These are phyloP conservation scores for Zalophus californianus DNA, from an alignment of 2,797 vertebrate species.

Conservation along the genomic window DNA sequence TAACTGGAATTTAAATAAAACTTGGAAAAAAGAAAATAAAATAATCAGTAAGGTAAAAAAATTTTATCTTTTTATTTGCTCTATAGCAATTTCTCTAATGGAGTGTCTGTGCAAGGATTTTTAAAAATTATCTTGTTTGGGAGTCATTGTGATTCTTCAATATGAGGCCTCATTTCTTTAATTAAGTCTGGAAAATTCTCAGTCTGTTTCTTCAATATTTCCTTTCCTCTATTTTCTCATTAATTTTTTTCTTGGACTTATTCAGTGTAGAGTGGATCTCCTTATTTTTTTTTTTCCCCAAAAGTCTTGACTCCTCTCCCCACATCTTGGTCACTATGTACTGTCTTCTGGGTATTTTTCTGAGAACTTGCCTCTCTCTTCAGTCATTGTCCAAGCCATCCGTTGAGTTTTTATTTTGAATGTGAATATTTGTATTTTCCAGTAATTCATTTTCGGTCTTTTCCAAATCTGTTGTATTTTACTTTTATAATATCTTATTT, in stretches of 20 bases:
- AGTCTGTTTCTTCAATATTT: not conserved
- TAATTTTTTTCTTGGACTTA: not conserved
- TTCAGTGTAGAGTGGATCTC: not conserved
- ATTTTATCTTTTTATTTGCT: not conserved
- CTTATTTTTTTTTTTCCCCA: not conserved
- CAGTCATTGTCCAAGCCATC: not conserved
- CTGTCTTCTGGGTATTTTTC: not conserved
- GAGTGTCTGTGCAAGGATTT: not conserved
- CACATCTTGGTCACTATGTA: not conserved
- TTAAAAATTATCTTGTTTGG: not conserved
- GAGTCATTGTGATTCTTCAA: not conserved
- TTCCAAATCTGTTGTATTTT: not conserved
- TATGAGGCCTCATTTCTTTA: not conserved
- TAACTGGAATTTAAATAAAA: not conserved
- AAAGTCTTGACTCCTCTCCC: not conserved
- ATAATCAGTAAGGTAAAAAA: not conserved
- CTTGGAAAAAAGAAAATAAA: not conserved
- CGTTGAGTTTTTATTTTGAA: not conserved
- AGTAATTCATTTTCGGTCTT: not conserved
- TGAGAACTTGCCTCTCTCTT: not conserved
- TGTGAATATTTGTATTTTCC: not conserved
- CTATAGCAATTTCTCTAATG: not conserved
- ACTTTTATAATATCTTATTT: not conserved
- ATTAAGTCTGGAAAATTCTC: not conserved
- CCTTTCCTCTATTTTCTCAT: not conserved